Base-by-base conservation (phyloP, 2,888 invertebrate species). In the Pecten maximus region DNA sequence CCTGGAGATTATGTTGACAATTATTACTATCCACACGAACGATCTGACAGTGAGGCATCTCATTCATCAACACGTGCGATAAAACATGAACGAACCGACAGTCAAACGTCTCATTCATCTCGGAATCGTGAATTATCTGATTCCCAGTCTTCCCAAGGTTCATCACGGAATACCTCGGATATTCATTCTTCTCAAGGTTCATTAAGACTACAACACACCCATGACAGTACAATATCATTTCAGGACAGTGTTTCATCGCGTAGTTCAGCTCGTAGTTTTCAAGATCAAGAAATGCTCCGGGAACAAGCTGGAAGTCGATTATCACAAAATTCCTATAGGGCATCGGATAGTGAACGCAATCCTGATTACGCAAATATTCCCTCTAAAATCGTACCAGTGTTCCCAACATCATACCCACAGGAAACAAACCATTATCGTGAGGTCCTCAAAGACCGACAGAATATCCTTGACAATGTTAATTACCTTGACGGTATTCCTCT, bases 61-160 rank as follows among this genome's bases (percentile, higher is more conserved):
- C 96, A 96, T 93, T 96, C 96, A 44, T 95, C 96, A n/a, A 94
- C 95, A 40, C 93, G 95, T 35, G 93, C 93, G 48, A 91, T 93
- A 40, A 90, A 91, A 40, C 94, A 94, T 89, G 94, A 95, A 35
- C 92, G 93, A 86, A 93, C 94, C 44, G 95, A 95, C 93, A 95
- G 94, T 91, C 94, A 94, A 88, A 93, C 94, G 3, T 95, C 96
- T 35, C 95, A 95, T 90, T 92, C 93, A 40, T 95, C 94, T 0
- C 92, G 94, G 60, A 94, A 94, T 92, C 93, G 95, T 40, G 95
- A 96, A 44, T 94, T 95, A 28, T 96, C 96, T 6, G 96, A 96
- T 91, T 95, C 95, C 87, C 96, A 96, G 92, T 97, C 97, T 86
- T 97, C 97, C 92, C 97, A 97, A 94, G 97, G 97, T 91, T 97